Conservation (phyloP, 2,113 vertebrate species). For the Ammodramus savannarum region DNA sequence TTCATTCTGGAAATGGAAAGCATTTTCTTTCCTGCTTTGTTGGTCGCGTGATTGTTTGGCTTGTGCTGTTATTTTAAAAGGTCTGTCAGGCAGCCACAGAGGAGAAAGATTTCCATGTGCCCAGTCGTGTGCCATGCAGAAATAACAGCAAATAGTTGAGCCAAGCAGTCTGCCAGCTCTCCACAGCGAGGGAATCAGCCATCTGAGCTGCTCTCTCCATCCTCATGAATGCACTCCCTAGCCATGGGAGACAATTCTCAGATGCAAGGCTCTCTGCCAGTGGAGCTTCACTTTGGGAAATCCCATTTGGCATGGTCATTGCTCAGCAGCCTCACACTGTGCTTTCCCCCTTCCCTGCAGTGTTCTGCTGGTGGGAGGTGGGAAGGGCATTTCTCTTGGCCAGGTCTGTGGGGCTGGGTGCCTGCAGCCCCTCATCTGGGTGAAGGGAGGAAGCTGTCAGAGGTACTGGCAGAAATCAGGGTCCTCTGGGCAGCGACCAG, state of each 20-base stretch:
- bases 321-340: neutral
- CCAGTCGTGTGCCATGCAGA: neutral
- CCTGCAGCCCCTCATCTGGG: neutral
- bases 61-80: slow-evolving; percentile 6
- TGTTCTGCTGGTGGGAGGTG: neutral
- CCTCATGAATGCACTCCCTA: neutral
- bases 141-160: slow-evolving; percentile 3
- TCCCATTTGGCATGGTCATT: neutral
- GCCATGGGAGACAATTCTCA: neutral
- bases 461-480: neutral
- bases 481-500: neutral
- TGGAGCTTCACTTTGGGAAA: neutral
- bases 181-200: accelerated
- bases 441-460: neutral
- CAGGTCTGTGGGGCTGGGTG: accelerated
- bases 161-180: neutral
- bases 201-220: neutral
- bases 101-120: neutral
- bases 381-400: neutral
- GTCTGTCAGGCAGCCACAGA: slow-evolving; percentile 11
- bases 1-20: slow-evolving; percentile 6
- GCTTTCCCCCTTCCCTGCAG: neutral
- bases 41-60: neutral
- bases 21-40: slow-evolving; percentile 26
- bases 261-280: neutral